Base-by-base conservation (phyloP, 1,140 invertebrate genomes). In the Drosophila mojavensis region DNA sequence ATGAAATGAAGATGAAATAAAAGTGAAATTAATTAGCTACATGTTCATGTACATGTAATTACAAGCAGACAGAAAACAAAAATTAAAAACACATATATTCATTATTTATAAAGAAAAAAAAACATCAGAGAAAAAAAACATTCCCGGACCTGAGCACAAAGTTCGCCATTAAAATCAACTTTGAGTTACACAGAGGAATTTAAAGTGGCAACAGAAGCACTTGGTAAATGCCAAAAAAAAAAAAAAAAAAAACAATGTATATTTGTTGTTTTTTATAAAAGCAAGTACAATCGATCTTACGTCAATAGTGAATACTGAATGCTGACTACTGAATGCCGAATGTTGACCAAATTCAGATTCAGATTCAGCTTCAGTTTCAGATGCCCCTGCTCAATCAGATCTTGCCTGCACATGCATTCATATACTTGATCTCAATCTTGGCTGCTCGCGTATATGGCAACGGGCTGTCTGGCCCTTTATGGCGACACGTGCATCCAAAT, bases 11-110 rank as follows among this genome's bases (percentile, higher is more conserved):
- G 36, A 64, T 33, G 53, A 45, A 47, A 63, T 72, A 76, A 82
- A 79, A 86, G 79, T 88, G 79, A 83, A 83, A 86, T 86, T 88
- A 86, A 88, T 86, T 86, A 80, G 77, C 83, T 78, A 83, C 79
- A 88, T 76, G 76, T 59, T 33, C 73, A 45, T 33, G 53, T 77
- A 81, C 74, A 74, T 82, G 83, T 86, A 86, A 86, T 86, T 86
- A 80, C 76, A 88, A 88, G 69, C 83, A 86, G 80, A 76, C 43
- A n/a, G 20, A 17, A 26, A 64, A 30, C 50, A 61, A 71, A 82
- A 83, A 86, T 86, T 88, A 43, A 76, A 86, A 86, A 83, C 83
- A 88, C 81, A 76, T 66, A 85, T 55, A 78, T 76, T 68, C 30
- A 70, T 71, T 75, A 71, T 71, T 60, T 71, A 65, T 48, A 5